These are phyloP conservation scores for Cancer borealis DNA, from an alignment of 2,888 invertebrate genomes.

Conservation along the genomic window DNA sequence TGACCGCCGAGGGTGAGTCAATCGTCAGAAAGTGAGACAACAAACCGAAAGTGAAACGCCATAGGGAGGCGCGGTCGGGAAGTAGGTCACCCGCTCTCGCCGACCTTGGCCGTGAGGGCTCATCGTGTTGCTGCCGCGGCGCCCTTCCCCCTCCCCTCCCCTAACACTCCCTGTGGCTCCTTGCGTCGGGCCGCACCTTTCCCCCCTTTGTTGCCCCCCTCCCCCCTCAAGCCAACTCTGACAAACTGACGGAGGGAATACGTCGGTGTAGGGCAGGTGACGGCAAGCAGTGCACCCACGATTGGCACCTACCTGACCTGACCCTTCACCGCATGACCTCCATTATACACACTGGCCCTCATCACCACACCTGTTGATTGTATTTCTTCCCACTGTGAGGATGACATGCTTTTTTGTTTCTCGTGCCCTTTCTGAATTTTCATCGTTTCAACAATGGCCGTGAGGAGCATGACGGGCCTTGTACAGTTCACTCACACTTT, in stretches of 20 bases:
- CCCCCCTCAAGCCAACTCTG: background rate
- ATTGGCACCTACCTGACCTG: background rate
- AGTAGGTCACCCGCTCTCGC: conserved; percentile 52
- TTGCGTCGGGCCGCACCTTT: background rate
- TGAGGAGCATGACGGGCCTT: background rate
- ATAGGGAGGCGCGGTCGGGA: conserved; percentile 47
- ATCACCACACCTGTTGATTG: background rate
- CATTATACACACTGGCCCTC: background rate
- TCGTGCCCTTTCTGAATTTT: background rate
- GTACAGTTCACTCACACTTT: background rate
- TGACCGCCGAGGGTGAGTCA: conserved; percentile 46
- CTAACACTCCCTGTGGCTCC: background rate
- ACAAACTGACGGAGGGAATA: background rate
- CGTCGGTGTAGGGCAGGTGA: background rate
- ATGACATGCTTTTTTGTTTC: background rate
- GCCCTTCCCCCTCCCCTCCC: background rate
- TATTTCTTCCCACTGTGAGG: background rate
- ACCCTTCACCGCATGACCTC: background rate
- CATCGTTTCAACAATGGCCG: background rate
- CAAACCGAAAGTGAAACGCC: conserved; percentile 54
- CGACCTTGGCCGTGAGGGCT: conserved; percentile 58
- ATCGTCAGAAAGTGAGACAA: conserved; percentile 48
- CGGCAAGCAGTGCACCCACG: background rate
- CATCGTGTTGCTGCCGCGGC: conserved; percentile 28
- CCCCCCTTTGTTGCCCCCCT: background rate